phyloP scores from a whole-genome alignment of 2,113 vertebrate genomes.

The Malurus alboscapulatus region DNA sequence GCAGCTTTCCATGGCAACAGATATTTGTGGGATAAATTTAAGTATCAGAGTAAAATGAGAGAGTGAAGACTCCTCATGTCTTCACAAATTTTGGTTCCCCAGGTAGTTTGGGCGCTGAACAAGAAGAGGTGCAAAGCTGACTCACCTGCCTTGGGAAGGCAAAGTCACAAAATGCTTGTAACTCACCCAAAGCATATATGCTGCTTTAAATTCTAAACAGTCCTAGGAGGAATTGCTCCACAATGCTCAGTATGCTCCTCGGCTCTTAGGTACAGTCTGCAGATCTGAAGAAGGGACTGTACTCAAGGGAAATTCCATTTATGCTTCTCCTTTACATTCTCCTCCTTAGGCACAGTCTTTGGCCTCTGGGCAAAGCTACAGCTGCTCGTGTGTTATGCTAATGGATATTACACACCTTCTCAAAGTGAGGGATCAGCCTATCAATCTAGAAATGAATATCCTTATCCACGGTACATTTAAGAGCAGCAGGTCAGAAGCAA shows the following conservation, averaged over 20 bases:
- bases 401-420: background rate
- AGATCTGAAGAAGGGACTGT: background rate
- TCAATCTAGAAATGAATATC: background rate
- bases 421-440: background rate
- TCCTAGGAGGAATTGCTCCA: background rate
- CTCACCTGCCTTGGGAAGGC: background rate
- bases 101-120: background rate
- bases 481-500: background rate
- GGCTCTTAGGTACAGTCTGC: background rate
- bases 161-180: background rate
- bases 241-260: background rate
- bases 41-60: background rate
- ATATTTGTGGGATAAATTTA: background rate
- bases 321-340: background rate
- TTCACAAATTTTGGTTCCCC: background rate
- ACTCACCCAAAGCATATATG: background rate
- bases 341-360: background rate
- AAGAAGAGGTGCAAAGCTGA: background rate
- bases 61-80: background rate
- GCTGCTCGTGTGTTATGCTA: background rate
- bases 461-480: background rate
- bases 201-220: background rate
- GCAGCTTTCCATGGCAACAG: conserved; percentile 17
- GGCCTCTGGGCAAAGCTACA: background rate
- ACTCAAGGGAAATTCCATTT: background rate